Base-by-base conservation (phyloP, 2,113 vertebrate species). In the Lagopus leucura region DNA sequence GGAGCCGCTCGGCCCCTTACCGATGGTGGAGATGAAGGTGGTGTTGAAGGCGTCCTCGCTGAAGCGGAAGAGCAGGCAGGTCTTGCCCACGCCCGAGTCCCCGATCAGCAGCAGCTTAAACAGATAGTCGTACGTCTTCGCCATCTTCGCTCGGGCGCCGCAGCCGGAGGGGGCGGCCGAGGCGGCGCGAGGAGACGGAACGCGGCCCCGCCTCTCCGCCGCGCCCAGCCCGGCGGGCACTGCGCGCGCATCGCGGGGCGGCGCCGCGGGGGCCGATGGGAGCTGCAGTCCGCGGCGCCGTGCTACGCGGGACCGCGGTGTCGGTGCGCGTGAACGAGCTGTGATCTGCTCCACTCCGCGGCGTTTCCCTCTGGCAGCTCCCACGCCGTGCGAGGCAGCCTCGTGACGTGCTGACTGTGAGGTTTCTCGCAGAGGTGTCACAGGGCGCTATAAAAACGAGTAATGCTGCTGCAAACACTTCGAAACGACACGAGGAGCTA, bases 101-200 rank as follows among this genome's bases (percentile, higher is more conserved):
- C 99, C 99, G 97, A 99, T 99, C 96, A 99, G 95, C 94, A 99
- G 98, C 97, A 99, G 98, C 98, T 99, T 99, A 97, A 99, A 99
- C 98, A 99, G 98, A 98, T 99, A 99, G 96, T 99, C 99, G 98
- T 99, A 99, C 45, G 99, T 99, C 98, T 99, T 99, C 98, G 98
- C 98, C 98, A 98, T 98, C 89, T 97, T 92, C 97, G 55, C 97
- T 98, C 96, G 94, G 73, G 95, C 76, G 93, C 98, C 73, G 89
- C 89, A 60, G 90, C 83, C 63, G 79, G 36, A 76, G 52, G 79
- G 67, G 55, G 64, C 48, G 45, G 28, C 25, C 22, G 48, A 19
- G 5, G 22, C 52, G 9, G 52, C 52, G 52, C 52, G 52, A 52
- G 50, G 50, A 27, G 50, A 25, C 24, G 24, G 50, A 52, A 27